Evolutionary conservation across 1,140 invertebrate genomes (phyloP).

Genomic region (Cotesia typhae): DNA sequence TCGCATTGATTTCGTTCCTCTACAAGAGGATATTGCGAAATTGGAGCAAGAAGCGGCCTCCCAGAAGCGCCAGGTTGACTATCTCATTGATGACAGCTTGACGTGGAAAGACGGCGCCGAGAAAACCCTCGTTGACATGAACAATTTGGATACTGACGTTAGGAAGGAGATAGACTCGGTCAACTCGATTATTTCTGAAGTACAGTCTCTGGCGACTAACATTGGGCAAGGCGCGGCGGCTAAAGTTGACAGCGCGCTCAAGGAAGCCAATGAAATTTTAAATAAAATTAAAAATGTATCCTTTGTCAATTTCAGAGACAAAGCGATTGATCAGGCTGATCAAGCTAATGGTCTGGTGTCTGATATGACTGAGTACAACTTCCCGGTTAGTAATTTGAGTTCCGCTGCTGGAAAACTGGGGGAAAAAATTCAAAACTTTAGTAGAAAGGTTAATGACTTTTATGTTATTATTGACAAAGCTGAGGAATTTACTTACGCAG

Average conservation of each 20-base stretch:
- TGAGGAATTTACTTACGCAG: constrained; percentile 69
- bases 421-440: constrained; percentile 70
- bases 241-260: constrained; percentile 79
- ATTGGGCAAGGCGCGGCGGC: constrained; percentile 72
- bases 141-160: constrained; percentile 66
- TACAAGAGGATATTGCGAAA: constrained; percentile 68
- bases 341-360: constrained; percentile 73
- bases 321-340: constrained; percentile 69
- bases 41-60: constrained; percentile 69
- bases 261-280: constrained; percentile 77
- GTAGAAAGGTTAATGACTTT: constrained; percentile 77
- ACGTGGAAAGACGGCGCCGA: constrained; percentile 67
- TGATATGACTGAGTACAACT: constrained; percentile 73
- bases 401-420: constrained; percentile 67
- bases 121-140: constrained; percentile 68
- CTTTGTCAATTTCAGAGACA: constrained; percentile 63
- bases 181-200: constrained; percentile 71
- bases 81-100: constrained; percentile 59
- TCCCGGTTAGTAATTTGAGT: constrained; percentile 73
- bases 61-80: constrained; percentile 69
- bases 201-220: constrained; percentile 74
- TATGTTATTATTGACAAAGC: constrained; percentile 73
- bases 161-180: constrained; percentile 66
- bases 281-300: constrained; percentile 72
- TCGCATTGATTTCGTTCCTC: constrained; percentile 71